phyloP scores from a whole-genome alignment of 2,888 invertebrate genomes.

The Acronicta psi region DNA sequence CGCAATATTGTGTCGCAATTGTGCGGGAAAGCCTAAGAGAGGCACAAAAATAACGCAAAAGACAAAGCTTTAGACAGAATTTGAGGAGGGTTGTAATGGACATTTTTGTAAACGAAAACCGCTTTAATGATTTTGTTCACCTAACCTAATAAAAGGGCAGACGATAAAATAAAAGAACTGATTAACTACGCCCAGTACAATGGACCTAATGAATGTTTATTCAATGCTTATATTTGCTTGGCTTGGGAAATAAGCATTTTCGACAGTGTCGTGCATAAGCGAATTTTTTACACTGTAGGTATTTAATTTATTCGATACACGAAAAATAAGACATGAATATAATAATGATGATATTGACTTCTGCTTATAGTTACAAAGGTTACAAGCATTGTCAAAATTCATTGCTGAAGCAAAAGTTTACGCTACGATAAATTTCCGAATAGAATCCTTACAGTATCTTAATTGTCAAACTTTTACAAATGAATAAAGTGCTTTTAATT shows the following conservation, averaged over 20 bases:
- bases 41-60: conserved; percentile 60
- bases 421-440: too few relatives aligned
- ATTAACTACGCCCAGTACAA: conserved; percentile 54
- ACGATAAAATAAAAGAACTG: conserved; percentile 57
- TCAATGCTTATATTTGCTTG: conserved; percentile 40
- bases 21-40: conserved; percentile 30
- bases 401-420: too few relatives aligned
- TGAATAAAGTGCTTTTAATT: background rate
- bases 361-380: too few relatives aligned
- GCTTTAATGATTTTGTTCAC: conserved; percentile 68
- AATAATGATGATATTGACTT: too few relatives aligned
- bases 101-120: conserved; percentile 75
- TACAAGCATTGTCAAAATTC: too few relatives aligned
- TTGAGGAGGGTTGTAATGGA: conserved; percentile 78
- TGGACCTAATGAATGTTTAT: conserved; percentile 54
- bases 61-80: conserved; percentile 72
- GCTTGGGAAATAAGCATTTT: conserved; percentile 27
- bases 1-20: conserved; percentile 7
- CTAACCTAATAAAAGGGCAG: conserved; percentile 60
- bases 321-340: too few relatives aligned
- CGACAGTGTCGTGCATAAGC: background rate
- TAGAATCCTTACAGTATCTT: too few relatives aligned
- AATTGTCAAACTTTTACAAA: background rate
- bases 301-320: background rate
- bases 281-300: background rate